Evolutionary conservation across 1,140 invertebrate species (phyloP).

Genomic region (Calycopis cecrops): DNA sequence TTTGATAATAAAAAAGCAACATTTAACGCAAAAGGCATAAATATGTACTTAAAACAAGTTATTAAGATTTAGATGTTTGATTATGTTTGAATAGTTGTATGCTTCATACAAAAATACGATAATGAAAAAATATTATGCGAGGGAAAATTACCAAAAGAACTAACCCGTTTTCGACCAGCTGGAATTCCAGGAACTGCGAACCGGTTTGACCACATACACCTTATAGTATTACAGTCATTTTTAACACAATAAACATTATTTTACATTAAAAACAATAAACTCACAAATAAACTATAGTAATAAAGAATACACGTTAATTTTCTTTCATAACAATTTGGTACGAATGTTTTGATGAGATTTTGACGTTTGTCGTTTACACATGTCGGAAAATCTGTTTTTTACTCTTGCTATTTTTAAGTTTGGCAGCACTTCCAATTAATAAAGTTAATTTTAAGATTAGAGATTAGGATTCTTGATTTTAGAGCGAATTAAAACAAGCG

Average conservation of each 20-base stretch:
- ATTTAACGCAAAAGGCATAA: slow-evolving; percentile 17
- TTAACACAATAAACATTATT: slow-evolving; percentile 4
- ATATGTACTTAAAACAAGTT: not conserved
- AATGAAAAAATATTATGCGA: slow-evolving; percentile 16
- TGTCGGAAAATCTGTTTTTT: slow-evolving; percentile 1
- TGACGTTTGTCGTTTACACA: slow-evolving; percentile 31
- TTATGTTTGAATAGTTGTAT: not conserved
- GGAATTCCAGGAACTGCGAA: slow-evolving; percentile 35
- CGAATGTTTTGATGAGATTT: slow-evolving; percentile 54
- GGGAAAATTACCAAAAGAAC: slow-evolving; percentile 27
- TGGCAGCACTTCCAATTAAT: too few relatives aligned
- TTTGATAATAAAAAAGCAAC: slow-evolving; percentile 26
- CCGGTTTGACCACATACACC: slow-evolving; percentile 27
- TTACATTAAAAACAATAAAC: slow-evolving; percentile 13
- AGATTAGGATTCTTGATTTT: too few relatives aligned
- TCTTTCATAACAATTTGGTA: slow-evolving; percentile 44
- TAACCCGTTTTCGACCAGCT: slow-evolving; percentile 43
- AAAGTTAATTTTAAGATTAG: too few relatives aligned
- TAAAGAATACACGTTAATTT: slow-evolving; percentile 27
- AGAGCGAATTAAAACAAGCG: too few relatives aligned
- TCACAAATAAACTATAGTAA: slow-evolving; percentile 29
- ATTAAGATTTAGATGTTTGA: not conserved
- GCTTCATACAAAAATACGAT: not conserved
- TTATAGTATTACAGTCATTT: slow-evolving; percentile 16
- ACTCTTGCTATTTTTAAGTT: too few relatives aligned